Evolutionary conservation across 2,888 invertebrate species (phyloP).

Genomic region (Caenorhabditis afra): DNA sequence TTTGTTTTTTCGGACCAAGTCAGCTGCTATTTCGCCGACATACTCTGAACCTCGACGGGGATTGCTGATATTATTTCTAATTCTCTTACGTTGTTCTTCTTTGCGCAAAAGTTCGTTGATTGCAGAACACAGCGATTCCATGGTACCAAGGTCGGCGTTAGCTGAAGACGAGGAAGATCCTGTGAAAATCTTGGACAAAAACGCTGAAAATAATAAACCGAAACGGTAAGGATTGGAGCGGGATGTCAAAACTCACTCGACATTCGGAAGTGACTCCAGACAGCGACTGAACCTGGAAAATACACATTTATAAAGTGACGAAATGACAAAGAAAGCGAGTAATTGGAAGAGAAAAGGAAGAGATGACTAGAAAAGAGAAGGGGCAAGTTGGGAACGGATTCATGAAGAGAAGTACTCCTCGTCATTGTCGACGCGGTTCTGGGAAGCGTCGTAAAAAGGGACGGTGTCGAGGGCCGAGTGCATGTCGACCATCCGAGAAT

Average conservation of each 20-base stretch:
- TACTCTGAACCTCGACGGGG: slow-evolving; percentile 55
- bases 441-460: slow-evolving; percentile 56
- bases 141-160: slow-evolving; percentile 32
- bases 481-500: slow-evolving; percentile 50
- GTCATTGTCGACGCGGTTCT: slow-evolving; percentile 35
- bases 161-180: slow-evolving; percentile 24
- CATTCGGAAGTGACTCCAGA: slow-evolving; percentile 1
- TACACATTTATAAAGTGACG: slow-evolving; percentile 27
- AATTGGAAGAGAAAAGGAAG: background rate
- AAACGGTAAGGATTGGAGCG: background rate
- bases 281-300: slow-evolving; percentile 25
- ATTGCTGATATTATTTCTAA: too few relatives aligned
- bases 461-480: slow-evolving; percentile 53
- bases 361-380: slow-evolving; percentile 4
- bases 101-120: slow-evolving; percentile 34
- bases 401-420: slow-evolving; percentile 55
- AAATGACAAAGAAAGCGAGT: background rate
- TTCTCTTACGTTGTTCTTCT: background rate
- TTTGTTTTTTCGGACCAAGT: slow-evolving; percentile 56
- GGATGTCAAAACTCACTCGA: slow-evolving; percentile 21
- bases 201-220: slow-evolving; percentile 23
- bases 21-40: slow-evolving; percentile 52
- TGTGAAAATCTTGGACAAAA: slow-evolving; percentile 52
- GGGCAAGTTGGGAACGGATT: background rate
- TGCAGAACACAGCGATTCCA: slow-evolving; percentile 50